These are phyloP conservation scores for Ornithorhynchus anatinus DNA, from an alignment of 2,113 vertebrate genomes.

Conservation along the genomic window DNA sequence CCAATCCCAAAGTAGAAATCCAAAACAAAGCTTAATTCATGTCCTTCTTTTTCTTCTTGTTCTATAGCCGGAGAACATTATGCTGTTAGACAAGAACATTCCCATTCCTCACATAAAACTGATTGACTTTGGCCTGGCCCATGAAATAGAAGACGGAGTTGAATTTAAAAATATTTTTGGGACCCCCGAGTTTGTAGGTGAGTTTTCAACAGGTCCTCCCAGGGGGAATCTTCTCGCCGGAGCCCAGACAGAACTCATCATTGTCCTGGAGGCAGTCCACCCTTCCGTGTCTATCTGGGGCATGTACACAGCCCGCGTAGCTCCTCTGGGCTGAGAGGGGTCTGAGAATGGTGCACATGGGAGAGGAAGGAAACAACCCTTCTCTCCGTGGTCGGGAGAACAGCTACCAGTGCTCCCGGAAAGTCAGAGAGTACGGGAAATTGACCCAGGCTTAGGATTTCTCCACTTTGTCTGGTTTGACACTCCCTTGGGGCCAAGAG, in stretches of 20 bases:
- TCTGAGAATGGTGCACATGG: no score
- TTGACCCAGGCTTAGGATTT: not conserved
- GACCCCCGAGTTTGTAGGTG: slow-evolving; percentile 96
- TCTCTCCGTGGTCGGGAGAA: no score
- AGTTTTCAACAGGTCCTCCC: slow-evolving; percentile 40
- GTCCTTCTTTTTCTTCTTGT: slow-evolving; percentile 11
- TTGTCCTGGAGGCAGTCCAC: not conserved
- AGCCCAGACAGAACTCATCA: not conserved
- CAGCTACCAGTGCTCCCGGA: not conserved
- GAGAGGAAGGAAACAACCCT: not conserved
- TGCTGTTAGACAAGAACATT: slow-evolving; percentile 91
- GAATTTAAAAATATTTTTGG: slow-evolving; percentile 99
- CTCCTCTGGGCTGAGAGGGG: not conserved
- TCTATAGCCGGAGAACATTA: slow-evolving; percentile 96
- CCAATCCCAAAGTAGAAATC: slow-evolving; percentile 13
- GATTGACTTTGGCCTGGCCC: slow-evolving; percentile 96
- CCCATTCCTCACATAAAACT: slow-evolving; percentile 90
- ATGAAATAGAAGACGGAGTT: slow-evolving; percentile 90
- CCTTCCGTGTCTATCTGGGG: not conserved
- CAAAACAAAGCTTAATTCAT: slow-evolving; percentile 22
- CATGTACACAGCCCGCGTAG: not conserved
- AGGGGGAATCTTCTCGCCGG: not conserved
- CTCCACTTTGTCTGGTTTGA: no score
- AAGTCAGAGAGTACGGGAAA: not conserved
- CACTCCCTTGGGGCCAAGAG: no score